Base-by-base conservation (phyloP, 1,140 invertebrate species). In the Eueides isabella region DNA sequence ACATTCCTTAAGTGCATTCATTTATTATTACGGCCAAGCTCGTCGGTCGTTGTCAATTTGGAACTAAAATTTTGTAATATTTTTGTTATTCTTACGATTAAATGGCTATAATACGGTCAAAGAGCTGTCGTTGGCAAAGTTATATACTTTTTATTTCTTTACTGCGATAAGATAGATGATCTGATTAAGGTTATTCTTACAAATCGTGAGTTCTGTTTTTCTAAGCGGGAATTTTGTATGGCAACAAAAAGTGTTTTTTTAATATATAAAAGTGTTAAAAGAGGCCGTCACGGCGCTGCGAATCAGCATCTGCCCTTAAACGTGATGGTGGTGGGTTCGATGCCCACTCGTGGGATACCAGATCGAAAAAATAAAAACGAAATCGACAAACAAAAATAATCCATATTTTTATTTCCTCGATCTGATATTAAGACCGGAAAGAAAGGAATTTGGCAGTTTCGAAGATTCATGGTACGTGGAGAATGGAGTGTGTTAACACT, bases 1-100 rank as follows among this genome's bases (percentile, higher is more conserved):
- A 26, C 48, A 55, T 55, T 55, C 48, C 48, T 55, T 4, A 23
- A 55, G 23, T 55, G 44, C 44, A 55, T 55, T 55, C 23, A 55
- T 55, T 55, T 4, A 12, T 26, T 26, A 26, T 26, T 23, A 55
- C 48, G 23, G 23, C 9, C 19, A 55, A 55, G n/a, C 41, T 44
- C n/a, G n/a, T n/a, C n/a, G n/a, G 41, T n/a, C n/a, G 41, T 44
- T 44, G 41, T 2, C 3, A 26, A 48, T 19, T 38, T 38, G 35
- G 35, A 16, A 16, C 16, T 38, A 26, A 55, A 16, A 38, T 9
- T 26, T 11, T n/a, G n/a, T n/a, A n/a, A 26, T 23, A 4, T 19
- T 55, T 55, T 55, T 55, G 48, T 55, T 55, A 26, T 55, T 23
- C 7, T 23, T 23, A 55, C 23, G 3, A 55, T 11, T 55, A 2